Conservation (phyloP, 1,140 invertebrate genomes). For the Thaumetopoea pityocampa region DNA sequence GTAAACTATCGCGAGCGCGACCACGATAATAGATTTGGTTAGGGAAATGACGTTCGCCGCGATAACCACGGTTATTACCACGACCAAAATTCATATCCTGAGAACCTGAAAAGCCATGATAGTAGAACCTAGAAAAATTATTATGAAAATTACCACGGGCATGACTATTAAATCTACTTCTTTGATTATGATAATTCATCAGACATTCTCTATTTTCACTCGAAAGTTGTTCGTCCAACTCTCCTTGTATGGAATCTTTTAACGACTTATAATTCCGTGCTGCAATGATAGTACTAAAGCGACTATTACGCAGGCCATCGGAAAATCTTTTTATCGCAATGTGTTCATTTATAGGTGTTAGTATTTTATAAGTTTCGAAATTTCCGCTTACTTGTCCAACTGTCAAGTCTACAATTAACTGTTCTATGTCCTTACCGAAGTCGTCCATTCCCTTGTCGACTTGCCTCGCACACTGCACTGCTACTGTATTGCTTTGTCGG, state of each 20-base stretch:
- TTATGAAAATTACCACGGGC: too few species aligned
- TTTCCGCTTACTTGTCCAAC: slow-evolving; percentile 14
- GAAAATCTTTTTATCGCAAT: slow-evolving; percentile 16
- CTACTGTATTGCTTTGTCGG: slow-evolving; percentile 3
- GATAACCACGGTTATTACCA: too few species aligned
- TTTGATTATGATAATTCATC: too few species aligned
- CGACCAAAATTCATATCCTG: too few species aligned
- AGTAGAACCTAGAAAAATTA: too few species aligned
- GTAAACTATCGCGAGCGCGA: too few species aligned
- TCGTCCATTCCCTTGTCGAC: slow-evolving; percentile 8
- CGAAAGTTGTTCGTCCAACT: slow-evolving; percentile 9
- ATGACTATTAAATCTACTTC: too few species aligned
- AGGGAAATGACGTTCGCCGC: too few species aligned
- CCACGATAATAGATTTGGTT: too few species aligned
- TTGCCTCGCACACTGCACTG: slow-evolving; percentile 1
- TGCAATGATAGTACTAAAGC: slow-evolving; percentile 21
- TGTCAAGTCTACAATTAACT: slow-evolving; percentile 15
- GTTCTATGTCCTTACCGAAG: slow-evolving; percentile 13
- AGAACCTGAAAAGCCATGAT: too few species aligned
- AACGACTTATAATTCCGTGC: slow-evolving; percentile 10
- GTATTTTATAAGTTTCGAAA: slow-evolving; percentile 8
- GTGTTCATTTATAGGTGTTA: slow-evolving; percentile 17
- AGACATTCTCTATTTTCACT: too few species aligned
- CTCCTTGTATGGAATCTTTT: slow-evolving; percentile 14
- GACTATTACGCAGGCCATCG: slow-evolving; percentile 17